A percentile compares a stretch with the other conserved stretches of the same genome.
Conservation (phyloP, 2,888 invertebrate genomes). For the Isotomurus palustris region DNA sequence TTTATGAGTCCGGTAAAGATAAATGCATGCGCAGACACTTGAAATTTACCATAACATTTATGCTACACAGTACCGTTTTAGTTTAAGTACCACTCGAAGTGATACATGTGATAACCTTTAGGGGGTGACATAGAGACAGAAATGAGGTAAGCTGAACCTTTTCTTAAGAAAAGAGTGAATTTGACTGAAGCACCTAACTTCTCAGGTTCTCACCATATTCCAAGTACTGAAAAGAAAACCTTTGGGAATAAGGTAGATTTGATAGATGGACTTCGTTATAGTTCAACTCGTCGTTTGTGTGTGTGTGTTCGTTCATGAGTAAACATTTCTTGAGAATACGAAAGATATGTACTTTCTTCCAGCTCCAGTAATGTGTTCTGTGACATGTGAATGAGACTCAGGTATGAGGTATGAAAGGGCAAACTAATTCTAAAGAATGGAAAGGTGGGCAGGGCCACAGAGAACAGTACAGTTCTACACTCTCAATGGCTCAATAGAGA, state of each 20-base stretch:
- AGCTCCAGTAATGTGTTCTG: not conserved
- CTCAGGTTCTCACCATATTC: slow-evolving; percentile 4
- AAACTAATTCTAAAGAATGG: no score
- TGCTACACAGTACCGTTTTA: no score
- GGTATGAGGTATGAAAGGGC: not conserved
- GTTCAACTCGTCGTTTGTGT: not conserved
- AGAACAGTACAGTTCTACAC: no score
- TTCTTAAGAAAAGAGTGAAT: slow-evolving; percentile 13
- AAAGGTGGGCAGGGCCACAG: no score
- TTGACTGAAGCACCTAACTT: slow-evolving; percentile 15
- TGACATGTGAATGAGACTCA: slow-evolving; percentile 7
- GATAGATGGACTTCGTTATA: not conserved
- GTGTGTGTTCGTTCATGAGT: slow-evolving; percentile 16
- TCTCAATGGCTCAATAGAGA: no score
- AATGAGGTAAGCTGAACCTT: no score
- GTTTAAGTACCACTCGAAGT: no score
- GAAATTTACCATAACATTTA: no score
- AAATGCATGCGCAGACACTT: no score
- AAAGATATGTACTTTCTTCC: not conserved
- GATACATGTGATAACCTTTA: no score
- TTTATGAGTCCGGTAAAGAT: no score
- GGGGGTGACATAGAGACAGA: no score
- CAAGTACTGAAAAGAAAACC: slow-evolving; percentile 10
- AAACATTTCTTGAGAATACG: not conserved
- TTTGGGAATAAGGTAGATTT: not conserved